Evolutionary conservation across 2,888 invertebrate genomes (phyloP).

Genomic region (Thereva unica): DNA sequence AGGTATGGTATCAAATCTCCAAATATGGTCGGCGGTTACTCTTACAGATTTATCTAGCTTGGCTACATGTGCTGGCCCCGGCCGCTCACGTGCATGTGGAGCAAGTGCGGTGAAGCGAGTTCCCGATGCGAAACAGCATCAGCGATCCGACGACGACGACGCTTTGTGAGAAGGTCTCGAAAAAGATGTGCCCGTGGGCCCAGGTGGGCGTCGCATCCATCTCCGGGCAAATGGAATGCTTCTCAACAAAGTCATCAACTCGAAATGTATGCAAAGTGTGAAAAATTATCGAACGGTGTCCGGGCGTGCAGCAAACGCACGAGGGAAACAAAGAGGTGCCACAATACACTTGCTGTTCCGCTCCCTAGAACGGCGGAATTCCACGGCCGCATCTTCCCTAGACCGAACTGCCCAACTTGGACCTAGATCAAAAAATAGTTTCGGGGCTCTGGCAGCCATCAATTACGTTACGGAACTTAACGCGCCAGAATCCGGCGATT

Average conservation of each 20-base stretch:
- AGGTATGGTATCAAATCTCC: conserved; percentile 30
- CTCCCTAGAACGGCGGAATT: no score
- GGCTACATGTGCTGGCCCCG: neutral
- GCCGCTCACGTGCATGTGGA: neutral
- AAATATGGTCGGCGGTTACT: conserved; percentile 15
- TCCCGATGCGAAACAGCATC: neutral
- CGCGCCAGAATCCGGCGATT: no score
- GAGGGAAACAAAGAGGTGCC: no score
- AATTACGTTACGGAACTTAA: no score
- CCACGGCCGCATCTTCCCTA: no score
- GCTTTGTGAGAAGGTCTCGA: conserved; percentile 6
- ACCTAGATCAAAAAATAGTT: no score
- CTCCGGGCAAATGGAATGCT: neutral
- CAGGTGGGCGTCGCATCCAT: conserved; percentile 29
- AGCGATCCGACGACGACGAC: conserved; percentile 1
- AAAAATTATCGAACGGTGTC: conserved; percentile 35
- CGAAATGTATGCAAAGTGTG: conserved; percentile 29
- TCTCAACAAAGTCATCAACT: conserved; percentile 29
- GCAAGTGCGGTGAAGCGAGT: neutral
- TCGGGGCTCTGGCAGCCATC: no score
- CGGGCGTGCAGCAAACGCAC: neutral
- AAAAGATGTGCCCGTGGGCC: conserved; percentile 11
- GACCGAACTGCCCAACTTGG: no score
- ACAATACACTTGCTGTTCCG: no score
- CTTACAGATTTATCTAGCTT: neutral